Percentiles rank a stretch among this genome's conserved stretches.
Evolutionary conservation across 2,797 vertebrate genomes (phyloP).

Genomic region (Euthynnus affinis): DNA sequence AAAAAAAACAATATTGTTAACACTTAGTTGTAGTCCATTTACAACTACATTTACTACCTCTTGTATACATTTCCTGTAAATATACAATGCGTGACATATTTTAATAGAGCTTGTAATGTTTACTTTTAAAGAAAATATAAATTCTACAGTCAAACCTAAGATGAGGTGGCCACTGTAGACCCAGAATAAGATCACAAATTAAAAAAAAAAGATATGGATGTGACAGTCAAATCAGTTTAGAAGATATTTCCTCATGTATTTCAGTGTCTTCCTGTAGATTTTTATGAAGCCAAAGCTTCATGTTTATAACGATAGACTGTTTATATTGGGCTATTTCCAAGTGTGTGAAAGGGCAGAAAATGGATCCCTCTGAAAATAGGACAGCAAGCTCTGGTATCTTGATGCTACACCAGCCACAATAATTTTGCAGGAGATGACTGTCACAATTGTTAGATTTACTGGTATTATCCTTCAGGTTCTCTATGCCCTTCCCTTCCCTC

Average conservation of each 20-base stretch:
- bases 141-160: not conserved
- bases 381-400: not conserved
- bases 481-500: not conserved
- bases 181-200: not conserved
- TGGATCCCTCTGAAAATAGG: not conserved
- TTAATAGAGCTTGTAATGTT: not conserved
- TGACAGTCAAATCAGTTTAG: not conserved
- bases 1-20: conserved; percentile 3
- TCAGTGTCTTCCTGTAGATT: not conserved
- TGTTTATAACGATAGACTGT: not conserved
- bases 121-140: not conserved
- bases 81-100: not conserved
- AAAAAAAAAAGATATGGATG: not conserved
- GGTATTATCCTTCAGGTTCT: conserved; percentile 13
- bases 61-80: conserved; percentile 4
- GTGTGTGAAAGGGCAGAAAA: conserved; percentile 3
- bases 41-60: not conserved
- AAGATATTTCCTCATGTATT: not conserved
- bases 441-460: conserved; percentile 17
- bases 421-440: conserved; percentile 5
- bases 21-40: not conserved
- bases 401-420: not conserved
- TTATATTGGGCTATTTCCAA: not conserved
- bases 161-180: rapidly evolving
- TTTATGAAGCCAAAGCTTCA: not conserved